A percentile compares a stretch with the other conserved stretches of the same genome.
phyloP scores from a whole-genome alignment of 2,888 invertebrate genomes.

The Cremastinae sp. region DNA sequence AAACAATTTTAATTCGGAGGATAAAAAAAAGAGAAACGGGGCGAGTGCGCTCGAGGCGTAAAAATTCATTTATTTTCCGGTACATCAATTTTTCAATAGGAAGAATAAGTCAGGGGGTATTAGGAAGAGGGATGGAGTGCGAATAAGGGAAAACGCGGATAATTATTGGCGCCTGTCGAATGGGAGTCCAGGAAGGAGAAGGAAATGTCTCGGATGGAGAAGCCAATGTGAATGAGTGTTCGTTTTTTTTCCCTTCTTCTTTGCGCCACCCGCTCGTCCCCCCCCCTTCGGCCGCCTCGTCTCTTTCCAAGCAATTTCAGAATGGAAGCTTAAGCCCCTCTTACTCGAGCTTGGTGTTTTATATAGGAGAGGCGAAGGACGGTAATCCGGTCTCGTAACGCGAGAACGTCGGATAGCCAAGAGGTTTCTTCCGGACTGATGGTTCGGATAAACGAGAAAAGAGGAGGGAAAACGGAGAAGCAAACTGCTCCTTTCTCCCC shows the following conservation, averaged over 20 bases:
- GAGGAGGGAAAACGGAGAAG: neutral
- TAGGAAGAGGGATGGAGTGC: neutral
- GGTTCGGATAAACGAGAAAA: constrained; percentile 48
- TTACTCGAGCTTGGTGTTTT: constrained; percentile 41
- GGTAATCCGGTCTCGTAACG: constrained; percentile 69
- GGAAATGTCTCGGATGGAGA: constrained; percentile 36
- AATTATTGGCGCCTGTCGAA: constrained; percentile 42
- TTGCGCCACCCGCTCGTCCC: neutral
- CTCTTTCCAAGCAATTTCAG: constrained; percentile 71
- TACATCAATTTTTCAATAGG: neutral
- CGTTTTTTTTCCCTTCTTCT: constrained; percentile 56
- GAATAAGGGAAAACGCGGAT: constrained; percentile 13
- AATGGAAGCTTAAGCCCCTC: constrained; percentile 67
- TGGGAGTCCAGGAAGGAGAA: constrained; percentile 17
- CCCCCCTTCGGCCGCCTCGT: constrained; percentile 34
- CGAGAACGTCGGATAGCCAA: constrained; percentile 41
- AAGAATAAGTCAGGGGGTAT: constrained; percentile 6
- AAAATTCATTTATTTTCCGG: neutral
- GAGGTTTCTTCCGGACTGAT: constrained; percentile 50
- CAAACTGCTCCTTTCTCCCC: no score
- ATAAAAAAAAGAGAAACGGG: neutral
- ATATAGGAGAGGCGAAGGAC: constrained; percentile 46
- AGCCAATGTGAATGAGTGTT: constrained; percentile 66
- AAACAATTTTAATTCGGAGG: neutral
- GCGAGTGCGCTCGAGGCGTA: no score